These are phyloP conservation scores for Lycocerus yunnanus DNA, from an alignment of 2,888 invertebrate genomes.

Conservation along the genomic window DNA sequence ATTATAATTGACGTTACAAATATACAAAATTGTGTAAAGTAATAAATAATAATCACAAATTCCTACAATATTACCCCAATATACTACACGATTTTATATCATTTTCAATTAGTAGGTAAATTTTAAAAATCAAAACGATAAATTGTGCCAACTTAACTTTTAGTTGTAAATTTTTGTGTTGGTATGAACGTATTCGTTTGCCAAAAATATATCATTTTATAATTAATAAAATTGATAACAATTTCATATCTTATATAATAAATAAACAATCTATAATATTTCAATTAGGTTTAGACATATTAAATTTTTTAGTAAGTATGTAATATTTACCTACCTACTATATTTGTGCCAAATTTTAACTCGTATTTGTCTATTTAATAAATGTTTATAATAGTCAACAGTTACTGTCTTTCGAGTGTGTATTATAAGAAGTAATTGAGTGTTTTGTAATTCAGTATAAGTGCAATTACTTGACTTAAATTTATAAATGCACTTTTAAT, in stretches of 20 bases:
- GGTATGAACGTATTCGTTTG: neutral
- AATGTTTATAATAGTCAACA: conserved; percentile 18
- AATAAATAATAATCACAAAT: neutral
- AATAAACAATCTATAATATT: neutral
- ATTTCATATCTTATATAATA: neutral
- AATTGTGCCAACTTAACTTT: neutral
- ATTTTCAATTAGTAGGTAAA: neutral
- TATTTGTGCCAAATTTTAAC: conserved; percentile 25
- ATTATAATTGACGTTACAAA: neutral
- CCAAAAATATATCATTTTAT: neutral
- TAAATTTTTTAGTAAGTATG: neutral
- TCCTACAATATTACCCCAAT: neutral
- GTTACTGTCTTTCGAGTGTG: conserved; percentile 7
- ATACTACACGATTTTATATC: neutral
- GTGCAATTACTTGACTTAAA: conserved; percentile 37
- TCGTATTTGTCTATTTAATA: conserved; percentile 24
- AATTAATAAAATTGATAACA: neutral
- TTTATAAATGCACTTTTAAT: conserved; percentile 20
- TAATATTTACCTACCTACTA: conserved; percentile 4
- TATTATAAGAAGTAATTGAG: conserved; percentile 11
- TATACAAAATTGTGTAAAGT: neutral
- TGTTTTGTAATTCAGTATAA: conserved; percentile 25
- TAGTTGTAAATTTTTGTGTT: neutral
- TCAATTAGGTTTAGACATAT: neutral
- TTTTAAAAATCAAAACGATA: neutral